Conservation (phyloP, 2,113 vertebrate species). For the Pseudolaguvia tuberculata region DNA sequence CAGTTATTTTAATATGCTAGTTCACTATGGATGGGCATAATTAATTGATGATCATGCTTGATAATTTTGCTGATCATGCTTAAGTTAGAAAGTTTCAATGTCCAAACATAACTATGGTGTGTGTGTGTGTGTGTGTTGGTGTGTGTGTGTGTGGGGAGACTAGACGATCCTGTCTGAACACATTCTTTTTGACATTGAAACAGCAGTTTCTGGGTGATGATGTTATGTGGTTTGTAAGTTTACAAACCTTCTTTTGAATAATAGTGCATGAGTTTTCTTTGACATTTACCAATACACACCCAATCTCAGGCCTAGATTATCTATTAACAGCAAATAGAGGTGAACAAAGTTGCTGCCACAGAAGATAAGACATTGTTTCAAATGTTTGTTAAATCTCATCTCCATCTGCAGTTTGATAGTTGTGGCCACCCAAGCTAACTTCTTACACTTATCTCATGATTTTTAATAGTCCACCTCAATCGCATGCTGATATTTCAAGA, state of each 20-base stretch:
- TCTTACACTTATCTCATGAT: no score
- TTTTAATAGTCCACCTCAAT: no score
- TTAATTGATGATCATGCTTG: no score
- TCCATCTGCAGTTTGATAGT: conserved; percentile 55
- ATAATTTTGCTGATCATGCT: no score
- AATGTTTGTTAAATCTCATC: conserved; percentile 53
- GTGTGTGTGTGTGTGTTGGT: not conserved
- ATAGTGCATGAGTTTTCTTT: not conserved
- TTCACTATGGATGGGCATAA: not conserved
- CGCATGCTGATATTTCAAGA: no score
- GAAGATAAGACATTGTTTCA: not conserved
- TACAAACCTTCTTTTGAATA: not conserved
- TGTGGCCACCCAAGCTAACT: not conserved
- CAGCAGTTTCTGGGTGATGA: conserved; percentile 21
- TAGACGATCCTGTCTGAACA: conserved; percentile 56
- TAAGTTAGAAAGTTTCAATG: no score
- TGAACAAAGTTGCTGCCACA: not conserved
- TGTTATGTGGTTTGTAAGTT: not conserved
- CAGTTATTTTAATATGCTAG: not conserved
- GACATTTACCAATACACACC: not conserved
- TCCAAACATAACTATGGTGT: no score
- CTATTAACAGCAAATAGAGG: not conserved
- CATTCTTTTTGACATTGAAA: conserved; percentile 62
- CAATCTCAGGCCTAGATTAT: not conserved
- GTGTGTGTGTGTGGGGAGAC: not conserved